These are phyloP conservation scores for Oophaga sylvatica DNA, from an alignment of 2,797 vertebrate genomes.

Conservation along the genomic window DNA sequence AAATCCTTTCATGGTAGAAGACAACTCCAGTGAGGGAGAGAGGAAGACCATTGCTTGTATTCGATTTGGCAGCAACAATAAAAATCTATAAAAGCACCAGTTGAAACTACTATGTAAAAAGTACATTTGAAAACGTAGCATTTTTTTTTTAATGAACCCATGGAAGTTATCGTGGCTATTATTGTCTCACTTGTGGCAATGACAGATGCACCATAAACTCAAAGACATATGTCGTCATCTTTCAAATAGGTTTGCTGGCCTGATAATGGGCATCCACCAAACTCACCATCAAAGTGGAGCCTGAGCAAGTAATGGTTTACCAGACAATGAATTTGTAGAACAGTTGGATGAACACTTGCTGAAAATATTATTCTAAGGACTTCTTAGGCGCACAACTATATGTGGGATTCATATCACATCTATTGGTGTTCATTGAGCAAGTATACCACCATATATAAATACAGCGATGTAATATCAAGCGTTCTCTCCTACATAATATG, in stretches of 20 bases:
- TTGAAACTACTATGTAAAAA: slow-evolving; percentile 37
- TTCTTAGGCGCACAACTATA: background rate
- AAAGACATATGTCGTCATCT: background rate
- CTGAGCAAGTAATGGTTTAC: background rate
- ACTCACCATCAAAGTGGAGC: background rate
- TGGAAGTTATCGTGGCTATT: slow-evolving; percentile 26
- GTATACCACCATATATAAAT: background rate
- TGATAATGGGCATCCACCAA: background rate
- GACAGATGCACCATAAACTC: background rate
- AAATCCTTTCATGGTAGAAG: slow-evolving; percentile 41
- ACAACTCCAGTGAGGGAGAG: slow-evolving; percentile 28
- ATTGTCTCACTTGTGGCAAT: background rate
- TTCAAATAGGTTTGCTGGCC: background rate
- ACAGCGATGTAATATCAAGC: no score
- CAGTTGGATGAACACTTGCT: background rate
- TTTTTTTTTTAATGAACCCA: slow-evolving; percentile 15
- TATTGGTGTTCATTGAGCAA: background rate
- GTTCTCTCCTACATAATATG: background rate
- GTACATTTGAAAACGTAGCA: slow-evolving; percentile 22
- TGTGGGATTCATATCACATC: no score
- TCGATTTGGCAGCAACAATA: slow-evolving; percentile 50
- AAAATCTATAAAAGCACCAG: slow-evolving; percentile 56
- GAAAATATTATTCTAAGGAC: background rate
- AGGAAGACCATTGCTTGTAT: slow-evolving; percentile 53
- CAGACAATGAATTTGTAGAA: background rate